These are phyloP conservation scores for Anser cygnoides DNA, from an alignment of 2,113 vertebrate species.

Conservation along the genomic window DNA sequence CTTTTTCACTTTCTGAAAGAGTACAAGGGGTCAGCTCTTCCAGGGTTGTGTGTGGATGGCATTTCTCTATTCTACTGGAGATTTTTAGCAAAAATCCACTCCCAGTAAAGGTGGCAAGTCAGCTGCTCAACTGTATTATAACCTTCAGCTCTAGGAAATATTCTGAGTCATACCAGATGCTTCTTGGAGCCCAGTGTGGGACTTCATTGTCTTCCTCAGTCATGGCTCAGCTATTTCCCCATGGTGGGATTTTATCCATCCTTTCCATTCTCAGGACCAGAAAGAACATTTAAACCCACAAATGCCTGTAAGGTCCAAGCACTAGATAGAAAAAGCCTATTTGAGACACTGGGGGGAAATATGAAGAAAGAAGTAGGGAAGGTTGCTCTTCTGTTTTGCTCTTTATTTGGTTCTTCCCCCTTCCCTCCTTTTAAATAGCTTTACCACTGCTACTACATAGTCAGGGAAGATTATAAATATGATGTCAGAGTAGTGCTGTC, in stretches of 20 bases:
- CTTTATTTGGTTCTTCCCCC: background rate
- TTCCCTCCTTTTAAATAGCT: background rate
- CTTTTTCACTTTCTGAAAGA: background rate
- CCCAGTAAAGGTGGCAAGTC: background rate
- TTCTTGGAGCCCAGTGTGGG: background rate
- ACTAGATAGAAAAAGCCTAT: background rate
- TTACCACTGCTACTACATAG: background rate
- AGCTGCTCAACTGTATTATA: background rate
- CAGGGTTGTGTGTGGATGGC: background rate
- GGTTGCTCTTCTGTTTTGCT: background rate
- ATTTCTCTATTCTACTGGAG: background rate
- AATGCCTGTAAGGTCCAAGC: background rate
- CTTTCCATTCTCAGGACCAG: constrained; percentile 28
- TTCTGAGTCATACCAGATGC: constrained; percentile 51
- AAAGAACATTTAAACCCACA: constrained; percentile 24
- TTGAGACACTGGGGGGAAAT: background rate
- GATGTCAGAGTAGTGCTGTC: background rate
- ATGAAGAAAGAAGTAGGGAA: background rate
- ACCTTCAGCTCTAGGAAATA: constrained; percentile 49
- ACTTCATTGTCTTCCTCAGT: constrained; percentile 54
- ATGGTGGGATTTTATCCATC: background rate
- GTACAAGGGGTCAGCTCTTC: background rate
- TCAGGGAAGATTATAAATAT: background rate
- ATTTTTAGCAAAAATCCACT: background rate
- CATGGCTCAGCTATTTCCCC: constrained; percentile 44